Percentiles rank a stretch among this genome's conserved stretches.
Conservation (phyloP, 64 coral and sea anemone genomes). For the Stichodactyla helianthus region DNA sequence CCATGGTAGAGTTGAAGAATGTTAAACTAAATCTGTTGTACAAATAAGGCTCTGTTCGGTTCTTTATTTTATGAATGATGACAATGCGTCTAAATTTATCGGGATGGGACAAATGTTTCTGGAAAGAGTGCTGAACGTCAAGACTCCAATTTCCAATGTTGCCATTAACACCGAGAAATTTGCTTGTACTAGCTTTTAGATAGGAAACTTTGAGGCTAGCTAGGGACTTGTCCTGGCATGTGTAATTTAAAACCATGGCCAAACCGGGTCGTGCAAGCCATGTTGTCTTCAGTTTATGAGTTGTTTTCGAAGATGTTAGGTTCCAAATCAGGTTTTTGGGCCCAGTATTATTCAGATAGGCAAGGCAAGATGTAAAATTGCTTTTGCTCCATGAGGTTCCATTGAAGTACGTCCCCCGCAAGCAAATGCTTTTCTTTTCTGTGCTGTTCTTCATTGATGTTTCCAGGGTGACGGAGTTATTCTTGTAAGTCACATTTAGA, state of each 20-base stretch:
- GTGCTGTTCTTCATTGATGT: conserved; percentile 55
- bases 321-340: conserved; percentile 54
- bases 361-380: conserved; percentile 48
- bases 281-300: conserved; percentile 48
- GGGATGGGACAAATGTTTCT: background rate
- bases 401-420: conserved; percentile 62
- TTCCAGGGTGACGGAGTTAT: conserved; percentile 49
- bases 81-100: conserved; percentile 49
- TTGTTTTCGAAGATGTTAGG: conserved; percentile 55
- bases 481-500: conserved; percentile 60
- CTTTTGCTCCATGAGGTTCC: conserved; percentile 50
- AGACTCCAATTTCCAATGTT: conserved; percentile 55
- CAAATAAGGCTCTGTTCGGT: conserved; percentile 27
- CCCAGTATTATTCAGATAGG: conserved; percentile 37
- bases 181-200: conserved; percentile 32
- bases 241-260: conserved; percentile 54
- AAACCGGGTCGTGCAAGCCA: conserved; percentile 46
- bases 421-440: conserved; percentile 54
- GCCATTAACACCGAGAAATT: conserved; percentile 40
- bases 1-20: conserved; percentile 47
- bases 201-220: conserved; percentile 53
- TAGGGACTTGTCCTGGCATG: conserved; percentile 45
- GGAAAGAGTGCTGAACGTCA: conserved; percentile 67
- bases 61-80: conserved; percentile 51
- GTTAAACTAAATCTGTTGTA: conserved; percentile 48